A percentile compares a stretch with the other conserved stretches of the same genome.
phyloP scores from a whole-genome alignment of 2,113 vertebrate genomes.

The Struthio camelus region DNA sequence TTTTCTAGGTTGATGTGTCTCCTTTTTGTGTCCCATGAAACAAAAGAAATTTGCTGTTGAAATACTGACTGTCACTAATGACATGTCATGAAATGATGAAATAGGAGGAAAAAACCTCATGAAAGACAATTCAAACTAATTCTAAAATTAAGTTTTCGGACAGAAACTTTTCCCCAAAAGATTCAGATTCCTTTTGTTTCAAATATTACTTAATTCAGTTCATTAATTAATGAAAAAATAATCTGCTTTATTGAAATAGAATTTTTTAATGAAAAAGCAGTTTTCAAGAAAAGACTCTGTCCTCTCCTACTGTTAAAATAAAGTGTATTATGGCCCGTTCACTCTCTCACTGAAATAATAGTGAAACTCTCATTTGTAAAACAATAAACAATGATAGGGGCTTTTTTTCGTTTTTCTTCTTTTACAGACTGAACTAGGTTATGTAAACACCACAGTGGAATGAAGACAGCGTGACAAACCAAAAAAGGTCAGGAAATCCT shows the following conservation, averaged over 20 bases:
- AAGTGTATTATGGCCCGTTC: neutral
- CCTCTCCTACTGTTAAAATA: neutral
- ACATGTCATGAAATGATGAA: neutral
- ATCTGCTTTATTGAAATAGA: neutral
- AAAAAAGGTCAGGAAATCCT: slow-evolving; percentile 55
- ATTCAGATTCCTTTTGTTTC: neutral
- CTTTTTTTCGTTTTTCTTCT: slow-evolving; percentile 25
- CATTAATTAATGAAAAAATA: neutral
- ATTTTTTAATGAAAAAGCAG: neutral
- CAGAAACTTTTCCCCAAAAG: neutral
- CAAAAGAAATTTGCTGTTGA: neutral
- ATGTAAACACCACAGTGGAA: slow-evolving; percentile 19
- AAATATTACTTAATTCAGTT: neutral
- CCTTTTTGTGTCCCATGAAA: neutral
- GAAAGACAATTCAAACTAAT: neutral
- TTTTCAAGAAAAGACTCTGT: neutral
- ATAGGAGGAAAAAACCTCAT: neutral
- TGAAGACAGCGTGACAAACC: slow-evolving; percentile 7
- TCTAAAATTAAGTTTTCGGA: neutral
- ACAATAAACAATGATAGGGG: neutral
- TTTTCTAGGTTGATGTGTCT: neutral
- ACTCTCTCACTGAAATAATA: neutral
- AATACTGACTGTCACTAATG: neutral
- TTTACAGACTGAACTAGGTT: slow-evolving; percentile 10
- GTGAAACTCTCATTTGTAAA: neutral